Conservation (phyloP, 92 coral and sea anemone species). For the Pocillopora grandis region DNA sequence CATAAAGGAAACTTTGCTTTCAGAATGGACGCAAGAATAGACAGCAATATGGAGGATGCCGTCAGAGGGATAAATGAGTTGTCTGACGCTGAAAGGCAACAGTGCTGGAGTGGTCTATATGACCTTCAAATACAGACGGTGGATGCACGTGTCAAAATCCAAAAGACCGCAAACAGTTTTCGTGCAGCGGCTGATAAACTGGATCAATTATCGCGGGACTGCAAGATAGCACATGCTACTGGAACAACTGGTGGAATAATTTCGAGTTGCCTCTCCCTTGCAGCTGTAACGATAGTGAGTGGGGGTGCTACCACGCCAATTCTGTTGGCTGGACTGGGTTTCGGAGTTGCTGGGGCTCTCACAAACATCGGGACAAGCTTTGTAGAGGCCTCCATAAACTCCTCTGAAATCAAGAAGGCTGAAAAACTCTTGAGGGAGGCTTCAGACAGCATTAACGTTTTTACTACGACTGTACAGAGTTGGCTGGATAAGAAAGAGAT, state of each 20-base stretch:
- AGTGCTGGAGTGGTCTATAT: background rate
- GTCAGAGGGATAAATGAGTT: too few relatives aligned
- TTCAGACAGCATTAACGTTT: background rate
- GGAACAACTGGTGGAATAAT: background rate
- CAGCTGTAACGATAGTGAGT: background rate
- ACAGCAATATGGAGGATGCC: too few relatives aligned
- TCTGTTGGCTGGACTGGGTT: too few relatives aligned
- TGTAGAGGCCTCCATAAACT: background rate
- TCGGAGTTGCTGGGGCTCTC: too few relatives aligned
- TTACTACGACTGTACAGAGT: background rate
- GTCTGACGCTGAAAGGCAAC: background rate
- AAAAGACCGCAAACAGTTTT: background rate
- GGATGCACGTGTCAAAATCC: background rate
- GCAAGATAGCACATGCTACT: slow-evolving; percentile 1
- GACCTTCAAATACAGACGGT: background rate
- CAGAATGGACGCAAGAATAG: too few relatives aligned
- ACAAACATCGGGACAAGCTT: background rate
- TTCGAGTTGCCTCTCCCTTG: background rate
- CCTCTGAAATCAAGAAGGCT: background rate
- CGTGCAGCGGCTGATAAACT: slow-evolving; percentile 10
- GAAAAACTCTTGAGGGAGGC: background rate
- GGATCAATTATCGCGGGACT: slow-evolving; percentile 10
- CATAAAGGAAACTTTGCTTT: too few relatives aligned
- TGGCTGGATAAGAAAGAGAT: background rate
- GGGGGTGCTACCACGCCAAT: background rate